These are phyloP conservation scores for Leptinotarsa undecemlineata DNA, from an alignment of 1,140 invertebrate species.

Conservation along the genomic window DNA sequence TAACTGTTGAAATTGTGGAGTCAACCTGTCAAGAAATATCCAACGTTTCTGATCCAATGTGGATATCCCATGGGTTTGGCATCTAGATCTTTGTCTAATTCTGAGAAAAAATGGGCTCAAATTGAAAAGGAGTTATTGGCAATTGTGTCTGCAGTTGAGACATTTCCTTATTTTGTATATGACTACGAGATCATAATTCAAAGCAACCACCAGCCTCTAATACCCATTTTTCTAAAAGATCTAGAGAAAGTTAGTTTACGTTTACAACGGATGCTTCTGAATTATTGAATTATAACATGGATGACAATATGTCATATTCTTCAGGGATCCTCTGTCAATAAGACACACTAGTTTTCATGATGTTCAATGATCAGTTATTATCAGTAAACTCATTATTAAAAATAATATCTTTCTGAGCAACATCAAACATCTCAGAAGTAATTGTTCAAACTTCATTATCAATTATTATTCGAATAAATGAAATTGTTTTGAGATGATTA, in stretches of 20 bases:
- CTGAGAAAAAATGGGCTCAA: conserved; percentile 52
- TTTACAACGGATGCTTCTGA: conserved; percentile 46
- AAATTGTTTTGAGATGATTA: too few species aligned
- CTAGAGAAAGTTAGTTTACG: conserved; percentile 51
- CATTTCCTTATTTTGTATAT: conserved; percentile 56
- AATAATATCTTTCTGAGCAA: too few species aligned
- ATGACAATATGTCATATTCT: too few species aligned
- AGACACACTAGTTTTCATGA: too few species aligned
- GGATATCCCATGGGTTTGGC: conserved; percentile 53
- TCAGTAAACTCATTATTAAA: too few species aligned
- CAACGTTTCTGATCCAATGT: conserved; percentile 50
- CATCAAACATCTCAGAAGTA: too few species aligned
- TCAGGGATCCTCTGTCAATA: too few species aligned
- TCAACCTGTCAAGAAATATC: too few species aligned
- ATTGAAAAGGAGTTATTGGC: conserved; percentile 55
- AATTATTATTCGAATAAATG: too few species aligned
- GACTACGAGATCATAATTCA: conserved; percentile 45
- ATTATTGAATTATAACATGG: conserved; percentile 44
- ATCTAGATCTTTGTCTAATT: conserved; percentile 46
- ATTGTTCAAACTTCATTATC: too few species aligned
- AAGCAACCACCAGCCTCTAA: conserved; percentile 58
- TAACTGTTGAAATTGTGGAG: too few species aligned
- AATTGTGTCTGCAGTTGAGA: conserved; percentile 49
- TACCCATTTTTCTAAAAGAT: conserved; percentile 55
- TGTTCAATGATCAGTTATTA: too few species aligned